These are phyloP conservation scores for Sabatieria punctata DNA, from an alignment of 2,888 invertebrate species.

Conservation along the genomic window DNA sequence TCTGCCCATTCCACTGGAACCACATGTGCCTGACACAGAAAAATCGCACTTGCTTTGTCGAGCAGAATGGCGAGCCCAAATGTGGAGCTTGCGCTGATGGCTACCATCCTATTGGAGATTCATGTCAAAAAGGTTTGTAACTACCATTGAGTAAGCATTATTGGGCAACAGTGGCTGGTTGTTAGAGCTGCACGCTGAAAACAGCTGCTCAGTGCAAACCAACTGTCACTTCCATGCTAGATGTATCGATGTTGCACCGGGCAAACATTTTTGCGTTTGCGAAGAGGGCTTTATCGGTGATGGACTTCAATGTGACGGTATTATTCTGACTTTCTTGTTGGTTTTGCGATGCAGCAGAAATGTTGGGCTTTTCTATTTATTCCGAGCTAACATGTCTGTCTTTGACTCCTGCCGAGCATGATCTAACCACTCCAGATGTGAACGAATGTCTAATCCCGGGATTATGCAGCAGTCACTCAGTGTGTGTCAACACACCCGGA, in stretches of 20 bases:
- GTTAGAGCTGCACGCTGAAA: too few relatives aligned
- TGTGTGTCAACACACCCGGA: constrained; percentile 50
- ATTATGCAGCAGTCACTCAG: constrained; percentile 19
- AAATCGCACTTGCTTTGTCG: constrained; percentile 25
- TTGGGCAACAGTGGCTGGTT: too few relatives aligned
- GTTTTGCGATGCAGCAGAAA: too few relatives aligned
- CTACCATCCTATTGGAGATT: constrained; percentile 22
- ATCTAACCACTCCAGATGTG: constrained; percentile 22
- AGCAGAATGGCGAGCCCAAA: constrained; percentile 25
- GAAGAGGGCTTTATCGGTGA: constrained; percentile 65
- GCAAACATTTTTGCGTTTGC: constrained; percentile 50
- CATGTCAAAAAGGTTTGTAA: too few relatives aligned
- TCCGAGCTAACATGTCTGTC: too few relatives aligned
- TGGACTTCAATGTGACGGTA: constrained; percentile 30
- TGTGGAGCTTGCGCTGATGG: constrained; percentile 24
- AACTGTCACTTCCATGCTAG: constrained; percentile 24
- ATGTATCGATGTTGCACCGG: constrained; percentile 24
- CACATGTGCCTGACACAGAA: constrained; percentile 19
- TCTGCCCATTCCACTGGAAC: too few relatives aligned
- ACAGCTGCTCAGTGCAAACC: too few relatives aligned
- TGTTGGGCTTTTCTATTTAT: too few relatives aligned
- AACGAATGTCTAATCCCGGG: constrained; percentile 24
- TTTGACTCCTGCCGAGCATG: too few relatives aligned
- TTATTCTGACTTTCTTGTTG: too few relatives aligned
- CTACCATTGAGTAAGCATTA: too few relatives aligned